Base-by-base conservation (phyloP, 2,797 vertebrate species). In the Bradypodion ventrale region DNA sequence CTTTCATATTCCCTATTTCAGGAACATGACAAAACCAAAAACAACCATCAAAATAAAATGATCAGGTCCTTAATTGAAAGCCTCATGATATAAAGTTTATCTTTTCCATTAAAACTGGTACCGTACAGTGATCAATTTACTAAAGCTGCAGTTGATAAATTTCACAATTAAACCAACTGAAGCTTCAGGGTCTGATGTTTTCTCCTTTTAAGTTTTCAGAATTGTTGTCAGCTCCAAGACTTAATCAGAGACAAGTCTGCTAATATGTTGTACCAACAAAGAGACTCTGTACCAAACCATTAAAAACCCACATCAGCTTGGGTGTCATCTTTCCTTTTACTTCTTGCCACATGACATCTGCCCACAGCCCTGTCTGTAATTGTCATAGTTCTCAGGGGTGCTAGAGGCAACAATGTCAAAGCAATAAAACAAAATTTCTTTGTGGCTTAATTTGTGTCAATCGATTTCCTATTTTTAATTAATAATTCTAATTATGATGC, bases 381-480 rank as follows among this genome's bases (percentile, higher is more conserved):
- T 94, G 94, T 92, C 94, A 93, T 91, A 85, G 90, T 89, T 93
- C 94, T 92, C 87, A 85, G 84, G 40, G 65, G 90, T 94, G 76
- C 92, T 90, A 92, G 93, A 96, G 84, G 82, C 78, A 94, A 96
- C 95, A 96, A 93, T 96, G 97, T 97, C 97, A 98, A 95, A 93
- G 96, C 88, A 93, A 97, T 97, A 97, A 96, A 85, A 96, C 95
- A 87, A 90, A 92, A 96, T 96, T 96, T 95, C 94, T 96, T 92
- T 95, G 94, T 92, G 91, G 94, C 95, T 96, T 98, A 95, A 98
- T 98, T 98, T 97, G 97, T 97, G 97, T 96, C 95, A 93, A 99
- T 98, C 91, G 98, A 99, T 99, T 99, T 98, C 98, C 98, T 97
- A 97, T 99, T 98, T 98, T 97, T 97, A 99, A 99, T 99, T 98